Conservation (phyloP, 2,888 invertebrate genomes). For the Arrhopalites spinosus region DNA sequence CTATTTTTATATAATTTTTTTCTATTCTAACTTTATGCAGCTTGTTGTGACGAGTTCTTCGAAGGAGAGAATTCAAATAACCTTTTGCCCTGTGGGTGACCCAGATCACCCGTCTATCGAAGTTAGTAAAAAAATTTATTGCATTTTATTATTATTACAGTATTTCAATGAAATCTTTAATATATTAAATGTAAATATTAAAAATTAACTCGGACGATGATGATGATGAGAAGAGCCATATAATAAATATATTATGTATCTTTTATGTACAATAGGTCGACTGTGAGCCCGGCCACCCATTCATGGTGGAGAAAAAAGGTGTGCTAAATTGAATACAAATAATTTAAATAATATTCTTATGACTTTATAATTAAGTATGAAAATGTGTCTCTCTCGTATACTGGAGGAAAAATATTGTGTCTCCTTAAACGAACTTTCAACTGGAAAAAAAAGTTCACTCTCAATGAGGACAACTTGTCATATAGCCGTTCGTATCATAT, state of each 20-base stretch:
- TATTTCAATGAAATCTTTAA: too few species aligned
- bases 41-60: constrained; percentile 56
- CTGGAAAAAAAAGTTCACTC: background rate
- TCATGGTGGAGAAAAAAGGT: constrained; percentile 56
- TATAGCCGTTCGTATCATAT: background rate
- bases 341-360: too few species aligned
- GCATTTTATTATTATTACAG: too few species aligned
- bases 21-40: constrained; percentile 41
- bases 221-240: too few species aligned
- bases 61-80: constrained; percentile 55
- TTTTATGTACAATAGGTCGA: too few species aligned
- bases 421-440: background rate
- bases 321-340: too few species aligned
- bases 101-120: constrained; percentile 55
- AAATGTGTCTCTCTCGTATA: background rate
- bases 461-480: constrained; percentile 9
- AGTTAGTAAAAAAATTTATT: too few species aligned
- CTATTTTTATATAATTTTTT: constrained; percentile 14
- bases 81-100: constrained; percentile 56
- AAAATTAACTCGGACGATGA: too few species aligned
- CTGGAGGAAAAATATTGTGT: background rate
- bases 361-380: background rate
- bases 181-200: too few species aligned
- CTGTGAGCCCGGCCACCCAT: constrained; percentile 56
- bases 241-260: too few species aligned